Base-by-base conservation (phyloP, 2,888 invertebrate species). In the Drosophila colorata region DNA sequence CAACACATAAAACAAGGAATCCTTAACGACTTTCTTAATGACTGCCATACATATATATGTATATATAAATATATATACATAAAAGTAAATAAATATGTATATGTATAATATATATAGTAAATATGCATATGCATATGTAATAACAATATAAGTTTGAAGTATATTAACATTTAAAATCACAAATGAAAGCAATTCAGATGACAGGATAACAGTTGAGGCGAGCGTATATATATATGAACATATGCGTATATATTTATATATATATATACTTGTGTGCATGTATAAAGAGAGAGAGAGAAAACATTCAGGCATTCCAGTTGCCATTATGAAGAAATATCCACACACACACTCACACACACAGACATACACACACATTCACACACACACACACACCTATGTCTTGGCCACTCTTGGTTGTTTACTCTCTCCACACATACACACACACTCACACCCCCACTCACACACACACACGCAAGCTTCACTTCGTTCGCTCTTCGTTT, bases 1-100 rank as follows among this genome's bases (percentile, higher is more conserved):
- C 38, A 65, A 56, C 44, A 65, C 48, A 59, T 40, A 53, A 69
- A 67, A 78, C 69, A 63, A 87, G 81, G 67, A 85, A 88, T 84
- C 85, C 85, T 87, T 85, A 87, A 84, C 89, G 89, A 88, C 87
- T 88, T 88, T 88, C 85, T 87, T 78, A 87, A 79, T 79, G 88
- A 85, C 85, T 85, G 86, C 85, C 86, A 89, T 88, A 82, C 74
- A 84, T 80, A 81, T 74, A 60, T 59, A 58, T 66, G 56, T 40
- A 58, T 59, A 69, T 51, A 56, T 59, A 53, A 49, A 69, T 61
- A 37, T 55, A 56, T 43, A 48, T 44, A 57, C 31, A 31, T 1
- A 31, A 31, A 11, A 11, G 11, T 31, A 31, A 31, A 11, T 31
- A 11, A 31, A 31, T 40, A 41, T 35, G 59, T 58, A 47, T 41